Percentiles rank a stretch among this genome's conserved stretches.
phyloP scores from a whole-genome alignment of 2,797 vertebrate species.

The Champsocephalus gunnari region DNA sequence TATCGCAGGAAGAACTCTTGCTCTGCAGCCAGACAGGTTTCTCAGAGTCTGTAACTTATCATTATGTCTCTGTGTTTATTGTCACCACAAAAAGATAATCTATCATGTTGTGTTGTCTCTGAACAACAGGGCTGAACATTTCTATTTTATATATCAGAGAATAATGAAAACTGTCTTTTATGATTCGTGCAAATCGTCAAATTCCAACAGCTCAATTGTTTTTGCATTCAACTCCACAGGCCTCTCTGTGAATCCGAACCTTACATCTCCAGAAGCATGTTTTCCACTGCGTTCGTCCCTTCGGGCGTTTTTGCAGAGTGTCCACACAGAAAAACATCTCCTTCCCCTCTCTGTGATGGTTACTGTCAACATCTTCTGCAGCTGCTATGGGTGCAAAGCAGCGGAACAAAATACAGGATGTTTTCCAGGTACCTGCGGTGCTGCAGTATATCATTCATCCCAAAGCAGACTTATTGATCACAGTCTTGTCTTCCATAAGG shows the following conservation, averaged over 20 bases:
- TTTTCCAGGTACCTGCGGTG: constrained; percentile 28
- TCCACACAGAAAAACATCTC: constrained; percentile 48
- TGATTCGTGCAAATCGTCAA: not conserved
- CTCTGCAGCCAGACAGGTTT: not conserved
- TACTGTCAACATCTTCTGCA: constrained; percentile 48
- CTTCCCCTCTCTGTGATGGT: constrained; percentile 8
- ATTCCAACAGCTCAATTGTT: not conserved
- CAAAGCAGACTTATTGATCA: constrained; percentile 57
- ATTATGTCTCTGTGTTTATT: constrained; percentile 17
- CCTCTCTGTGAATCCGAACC: not conserved
- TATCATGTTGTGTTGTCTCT: not conserved
- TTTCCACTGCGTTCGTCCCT: constrained; percentile 27
- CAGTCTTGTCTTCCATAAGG: constrained; percentile 27
- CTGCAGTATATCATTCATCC: constrained; percentile 39
- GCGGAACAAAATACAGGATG: constrained; percentile 53
- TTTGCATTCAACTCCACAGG: not conserved
- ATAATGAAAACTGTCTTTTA: not conserved
- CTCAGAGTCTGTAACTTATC: not conserved
- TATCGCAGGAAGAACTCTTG: not conserved
- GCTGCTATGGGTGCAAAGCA: constrained; percentile 26
- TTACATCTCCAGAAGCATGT: not conserved
- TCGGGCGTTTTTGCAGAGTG: constrained; percentile 39
- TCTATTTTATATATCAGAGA: no score
- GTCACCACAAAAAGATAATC: constrained; percentile 12
- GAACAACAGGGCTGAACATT: not conserved